Conservation (phyloP, 2,888 invertebrate species). For the Gryllus longicercus region DNA sequence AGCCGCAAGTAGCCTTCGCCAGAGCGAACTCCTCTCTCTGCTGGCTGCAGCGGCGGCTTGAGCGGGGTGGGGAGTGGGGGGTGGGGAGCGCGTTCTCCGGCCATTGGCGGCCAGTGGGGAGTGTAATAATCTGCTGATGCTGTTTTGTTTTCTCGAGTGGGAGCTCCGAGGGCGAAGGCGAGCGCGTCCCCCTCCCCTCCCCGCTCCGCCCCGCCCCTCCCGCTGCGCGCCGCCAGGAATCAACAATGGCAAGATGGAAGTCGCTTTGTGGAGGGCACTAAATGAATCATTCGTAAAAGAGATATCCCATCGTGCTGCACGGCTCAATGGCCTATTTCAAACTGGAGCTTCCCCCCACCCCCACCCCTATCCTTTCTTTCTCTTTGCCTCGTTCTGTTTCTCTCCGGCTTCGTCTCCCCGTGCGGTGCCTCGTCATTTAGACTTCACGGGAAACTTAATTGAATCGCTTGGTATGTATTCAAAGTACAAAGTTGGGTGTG, state of each 20-base stretch:
- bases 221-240: constrained; percentile 4
- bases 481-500: not conserved
- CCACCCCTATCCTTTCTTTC: not conserved
- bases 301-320: not conserved
- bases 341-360: not conserved
- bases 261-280: not conserved
- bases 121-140: constrained; percentile 33
- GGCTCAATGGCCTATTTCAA: not conserved
- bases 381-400: not conserved
- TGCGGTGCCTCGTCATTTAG: not conserved
- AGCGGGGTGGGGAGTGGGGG: too few species aligned
- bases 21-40: too few species aligned
- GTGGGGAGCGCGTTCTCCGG: too few species aligned
- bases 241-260: constrained; percentile 17
- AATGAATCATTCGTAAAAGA: constrained; percentile 17
- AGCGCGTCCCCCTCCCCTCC: not conserved
- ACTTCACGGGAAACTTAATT: constrained; percentile 17
- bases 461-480: constrained; percentile 17
- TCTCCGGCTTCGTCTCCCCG: not conserved
- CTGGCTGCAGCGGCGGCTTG: too few species aligned
- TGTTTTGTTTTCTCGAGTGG: constrained; percentile 32
- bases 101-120: constrained; percentile 29
- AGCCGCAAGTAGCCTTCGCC: too few species aligned
- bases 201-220: not conserved
- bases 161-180: not conserved